Evolutionary conservation across 23 tunicate species (phyloP), one percentile per base, ranked within the genome.

Genomic region (Trididemnum clinides): DNA sequence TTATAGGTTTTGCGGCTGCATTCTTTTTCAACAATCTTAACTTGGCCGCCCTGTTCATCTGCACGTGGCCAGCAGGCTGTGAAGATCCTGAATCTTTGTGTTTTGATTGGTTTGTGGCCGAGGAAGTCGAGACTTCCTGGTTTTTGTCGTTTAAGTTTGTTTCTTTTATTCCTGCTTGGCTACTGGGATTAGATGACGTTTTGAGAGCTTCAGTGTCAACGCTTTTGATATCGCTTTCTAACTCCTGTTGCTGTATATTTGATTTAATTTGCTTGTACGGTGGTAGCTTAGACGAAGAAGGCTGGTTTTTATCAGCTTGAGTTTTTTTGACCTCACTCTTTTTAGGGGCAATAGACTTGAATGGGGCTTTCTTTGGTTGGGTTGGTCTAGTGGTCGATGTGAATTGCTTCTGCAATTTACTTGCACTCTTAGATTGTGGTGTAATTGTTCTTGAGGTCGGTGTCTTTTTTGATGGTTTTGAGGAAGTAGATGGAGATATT

Each of bases 41-140:
- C 36, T 85, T 44, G 19, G 91, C 91, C 1, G 91, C 91, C 15
- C 85, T 49, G 58, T 87, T 87, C 85, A 87, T 50, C 57, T 87
- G 91, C 1, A 87, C 91, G 15, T 72, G 66, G 66, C 65, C 78
- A 5, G 30, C 22, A 26, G 82, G 1, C 5, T 49, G 28, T 33
- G 31, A 25, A 59, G 66, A n/a, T 10, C 5, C 25, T 4, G 21
- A 10, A 10, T 59, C 66, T 10, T 28, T 12, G 20, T 59, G 23
- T 12, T 12, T 15, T 12, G 20, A 3, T n/a, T 59, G 66, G 66
- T 10, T 28, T n/a, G n/a, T n/a, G n/a, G n/a, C n/a, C n/a, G n/a
- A n/a, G n/a, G n/a, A n/a, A n/a, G n/a, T n/a, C n/a, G n/a, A n/a
- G n/a, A n/a, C n/a, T n/a, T n/a, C 39, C 6, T 12, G 81, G 6